Evolutionary conservation across 2,797 vertebrate genomes (phyloP).

Genomic region (Hozukius guyotensis): DNA sequence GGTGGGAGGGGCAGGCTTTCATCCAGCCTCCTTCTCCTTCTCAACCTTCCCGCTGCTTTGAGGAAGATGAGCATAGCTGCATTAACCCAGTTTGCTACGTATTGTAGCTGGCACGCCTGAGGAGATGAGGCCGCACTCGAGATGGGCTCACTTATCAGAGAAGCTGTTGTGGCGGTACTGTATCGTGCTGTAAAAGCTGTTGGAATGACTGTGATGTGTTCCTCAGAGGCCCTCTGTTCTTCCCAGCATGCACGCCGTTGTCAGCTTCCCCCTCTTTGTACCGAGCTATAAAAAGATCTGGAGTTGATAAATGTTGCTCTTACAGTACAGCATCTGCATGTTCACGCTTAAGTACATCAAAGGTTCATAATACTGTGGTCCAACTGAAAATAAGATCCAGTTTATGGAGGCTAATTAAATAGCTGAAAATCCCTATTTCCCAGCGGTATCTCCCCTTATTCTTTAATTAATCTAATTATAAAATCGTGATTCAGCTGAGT

Average conservation of each 20-base stretch:
- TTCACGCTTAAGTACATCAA: conserved; percentile 63
- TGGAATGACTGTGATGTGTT: conserved; percentile 50
- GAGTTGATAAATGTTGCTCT: conserved; percentile 54
- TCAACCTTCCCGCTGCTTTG: conserved; percentile 42
- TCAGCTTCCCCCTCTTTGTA: conserved; percentile 37
- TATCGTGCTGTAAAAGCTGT: conserved; percentile 34
- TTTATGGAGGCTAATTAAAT: conserved; percentile 73
- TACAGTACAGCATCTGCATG: conserved; percentile 42
- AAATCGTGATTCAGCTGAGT: conserved; percentile 58
- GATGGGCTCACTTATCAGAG: conserved; percentile 43
- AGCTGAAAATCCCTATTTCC: conserved; percentile 61
- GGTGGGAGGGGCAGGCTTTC: conserved; percentile 28
- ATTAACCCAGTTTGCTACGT: conserved; percentile 62
- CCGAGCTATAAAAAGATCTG: conserved; percentile 64
- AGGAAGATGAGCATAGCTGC: conserved; percentile 50
- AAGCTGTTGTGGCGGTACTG: conserved; percentile 41
- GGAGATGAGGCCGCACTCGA: conserved; percentile 40
- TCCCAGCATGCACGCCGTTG: conserved; percentile 31
- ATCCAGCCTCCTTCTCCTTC: conserved; percentile 54
- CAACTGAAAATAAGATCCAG: conserved; percentile 59
- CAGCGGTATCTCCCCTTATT: conserved; percentile 57
- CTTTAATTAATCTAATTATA: conserved; percentile 76
- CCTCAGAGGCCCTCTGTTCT: conserved; percentile 49
- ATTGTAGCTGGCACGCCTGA: conserved; percentile 40
- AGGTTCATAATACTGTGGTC: conserved; percentile 46